A percentile compares a stretch with the other conserved stretches of the same genome.
These are phyloP conservation scores for Phallusia fumigata DNA, from an alignment of 23 tunicate genomes.

Conservation along the genomic window DNA sequence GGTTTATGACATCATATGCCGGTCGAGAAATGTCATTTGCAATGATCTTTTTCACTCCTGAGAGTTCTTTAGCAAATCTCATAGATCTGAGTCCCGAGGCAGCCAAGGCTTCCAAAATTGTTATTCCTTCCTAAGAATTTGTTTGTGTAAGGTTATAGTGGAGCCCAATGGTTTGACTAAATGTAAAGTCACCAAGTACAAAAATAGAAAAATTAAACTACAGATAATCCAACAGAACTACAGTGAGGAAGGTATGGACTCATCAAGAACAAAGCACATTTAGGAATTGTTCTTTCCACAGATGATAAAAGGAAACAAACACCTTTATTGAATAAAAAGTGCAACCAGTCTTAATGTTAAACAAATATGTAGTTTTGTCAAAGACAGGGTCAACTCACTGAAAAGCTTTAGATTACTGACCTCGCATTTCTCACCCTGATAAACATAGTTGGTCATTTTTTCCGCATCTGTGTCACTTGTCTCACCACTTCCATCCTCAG, in stretches of 20 bases:
- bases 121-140: constrained; percentile 48
- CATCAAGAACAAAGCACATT: too few species aligned
- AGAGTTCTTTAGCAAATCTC: constrained; percentile 84
- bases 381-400: not conserved
- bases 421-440: not conserved
- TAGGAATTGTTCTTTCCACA: too few species aligned
- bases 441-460: not conserved
- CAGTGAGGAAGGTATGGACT: too few species aligned
- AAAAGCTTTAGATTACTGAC: not conserved
- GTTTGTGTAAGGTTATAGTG: too few species aligned
- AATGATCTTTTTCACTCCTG: constrained; percentile 69
- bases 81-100: constrained; percentile 94
- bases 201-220: too few species aligned
- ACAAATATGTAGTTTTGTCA: not conserved
- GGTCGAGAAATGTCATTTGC: constrained; percentile 84
- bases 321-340: too few species aligned
- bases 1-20: constrained; percentile 66
- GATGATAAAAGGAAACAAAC: too few species aligned
- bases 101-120: constrained; percentile 90
- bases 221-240: too few species aligned
- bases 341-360: not conserved
- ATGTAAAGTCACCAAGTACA: too few species aligned
- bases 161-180: too few species aligned
- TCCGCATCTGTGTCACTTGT: not conserved
- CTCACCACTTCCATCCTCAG: not conserved